Evolutionary conservation across 2,888 invertebrate genomes (phyloP).

Genomic region (Azorinus chamasolen): DNA sequence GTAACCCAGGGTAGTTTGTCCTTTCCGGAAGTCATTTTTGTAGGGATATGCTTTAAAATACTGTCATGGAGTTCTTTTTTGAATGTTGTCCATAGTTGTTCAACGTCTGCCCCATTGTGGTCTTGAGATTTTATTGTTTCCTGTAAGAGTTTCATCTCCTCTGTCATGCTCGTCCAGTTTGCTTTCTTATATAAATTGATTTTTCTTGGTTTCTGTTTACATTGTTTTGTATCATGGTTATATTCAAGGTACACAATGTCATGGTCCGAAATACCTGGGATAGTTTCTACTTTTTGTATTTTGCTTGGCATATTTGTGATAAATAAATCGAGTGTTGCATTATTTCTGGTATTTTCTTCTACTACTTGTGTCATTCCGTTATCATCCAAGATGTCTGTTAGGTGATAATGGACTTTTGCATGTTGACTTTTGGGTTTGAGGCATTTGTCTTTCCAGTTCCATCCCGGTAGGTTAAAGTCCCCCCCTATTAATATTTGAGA

Average conservation of each 20-base stretch:
- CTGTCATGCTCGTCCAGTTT: conserved; percentile 36
- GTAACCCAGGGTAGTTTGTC: conserved; percentile 41
- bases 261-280: too few species aligned
- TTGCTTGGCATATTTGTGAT: conserved; percentile 58
- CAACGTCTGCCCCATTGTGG: background rate
- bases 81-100: conserved; percentile 9
- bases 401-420: background rate
- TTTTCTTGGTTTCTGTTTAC: too few species aligned
- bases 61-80: background rate
- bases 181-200: conserved; percentile 58
- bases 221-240: conserved; percentile 20
- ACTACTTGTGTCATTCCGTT: too few species aligned
- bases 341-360: conserved; percentile 45
- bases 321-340: conserved; percentile 50
- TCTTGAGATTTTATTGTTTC: background rate
- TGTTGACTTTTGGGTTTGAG: background rate
- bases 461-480: too few species aligned
- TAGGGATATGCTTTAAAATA: conserved; percentile 18
- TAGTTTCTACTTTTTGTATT: too few species aligned
- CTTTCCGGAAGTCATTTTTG: conserved; percentile 25
- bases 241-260: conserved; percentile 34
- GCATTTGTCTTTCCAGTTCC: background rate
- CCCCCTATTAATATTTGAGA: conserved; percentile 3
- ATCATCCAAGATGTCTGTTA: conserved; percentile 35
- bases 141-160: conserved; percentile 33